Evolutionary conservation across 2,797 vertebrate species (phyloP), one percentile per base, ranked within the genome.

Genomic region (Carapus acus): DNA sequence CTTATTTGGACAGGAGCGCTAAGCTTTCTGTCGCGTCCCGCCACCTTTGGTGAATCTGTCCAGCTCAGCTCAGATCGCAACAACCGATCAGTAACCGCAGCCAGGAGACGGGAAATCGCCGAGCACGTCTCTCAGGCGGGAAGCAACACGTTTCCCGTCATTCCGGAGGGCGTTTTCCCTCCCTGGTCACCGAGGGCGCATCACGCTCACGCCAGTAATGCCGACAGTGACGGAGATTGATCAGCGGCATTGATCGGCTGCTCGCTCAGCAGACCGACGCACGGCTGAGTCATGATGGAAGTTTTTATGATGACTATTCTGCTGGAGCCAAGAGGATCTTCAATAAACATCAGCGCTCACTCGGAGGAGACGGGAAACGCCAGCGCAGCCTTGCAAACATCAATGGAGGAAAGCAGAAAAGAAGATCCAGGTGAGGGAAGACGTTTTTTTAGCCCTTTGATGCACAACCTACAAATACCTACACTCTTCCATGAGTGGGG

Each of bases 211-310:
- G 41, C 33, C 23, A 2, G 39, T 75, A 78, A 84, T 74, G 67
- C 58, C 73, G 71, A 76, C 54, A 43, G 69, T 78, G 78, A 78
- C 82, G 58, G 70, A 23, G 74, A 82, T 82, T 76, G 74, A 86
- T 83, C 71, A 51, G 33, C 16, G 23, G 11, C 50, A 83, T 83
- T 15, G 77, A 86, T 77, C 65, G 1, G 37, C 46, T 42, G 70
- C 71, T 48, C 60, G 67, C 73, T 76, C 70, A 66, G 77, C 68
- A 71, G 77, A 79, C 72, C 73, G 64, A 80, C 67, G 75, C 78
- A 79, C 73, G 69, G 62, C 67, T 77, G 65, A 78, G 75, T 82
- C 82, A 80, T 85, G 69, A 76, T 70, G 65, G 69, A 77, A 73
- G 69, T 76, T 80, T 81, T 80, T 73, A 75, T 67, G 79, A 79